Base-by-base conservation (phyloP, 2,888 invertebrate genomes). In the Merodon equestris region DNA sequence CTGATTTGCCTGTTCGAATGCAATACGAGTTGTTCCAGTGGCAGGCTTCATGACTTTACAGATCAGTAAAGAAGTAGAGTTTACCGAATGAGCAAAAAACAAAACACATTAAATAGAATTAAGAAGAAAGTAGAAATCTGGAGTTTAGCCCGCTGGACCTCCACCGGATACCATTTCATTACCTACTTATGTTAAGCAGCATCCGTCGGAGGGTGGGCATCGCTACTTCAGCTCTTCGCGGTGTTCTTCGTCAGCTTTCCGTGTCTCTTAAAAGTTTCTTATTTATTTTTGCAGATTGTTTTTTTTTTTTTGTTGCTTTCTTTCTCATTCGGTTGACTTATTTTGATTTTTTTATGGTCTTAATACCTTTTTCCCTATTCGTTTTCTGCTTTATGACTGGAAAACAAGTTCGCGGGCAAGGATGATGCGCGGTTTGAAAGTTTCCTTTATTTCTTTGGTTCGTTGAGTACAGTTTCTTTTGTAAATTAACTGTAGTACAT, bases 61-160 rank as follows among this genome's bases (percentile, higher is more conserved):
- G 71, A 71, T 71, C 61, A 71, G 61, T 61, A 61, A 71, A 61
- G 61, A 71, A 63, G 48, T 19, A 48, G 48, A 61, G 54, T 56
- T 61, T 63, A 36, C 54, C 47, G 57, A 67, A 67, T 67, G 67
- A 67, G 57, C 50, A 50, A 63, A 56, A 56, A 54, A 42, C 50
- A 61, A 54, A 63, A 54, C 47, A 34, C 50, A 44, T 18, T 40
- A 34, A 4, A 27, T 27, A 2, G 27, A 27, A 2, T 4, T 2
- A 27, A 7, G 7, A 27, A 27, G 27, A 27, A n/a, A n/a, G n/a
- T n/a, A n/a, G n/a, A n/a, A n/a, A n/a, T n/a, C n/a, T n/a, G n/a
- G n/a, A n/a, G 13, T 42, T 42, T 36, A 51, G 13, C 36, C 54
- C 17, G 36, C 36, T 34, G 14, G 10, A 18, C 51, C 13, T 9